Base-by-base conservation (phyloP, 1,140 invertebrate species). In the Lasioglossum baleicum region DNA sequence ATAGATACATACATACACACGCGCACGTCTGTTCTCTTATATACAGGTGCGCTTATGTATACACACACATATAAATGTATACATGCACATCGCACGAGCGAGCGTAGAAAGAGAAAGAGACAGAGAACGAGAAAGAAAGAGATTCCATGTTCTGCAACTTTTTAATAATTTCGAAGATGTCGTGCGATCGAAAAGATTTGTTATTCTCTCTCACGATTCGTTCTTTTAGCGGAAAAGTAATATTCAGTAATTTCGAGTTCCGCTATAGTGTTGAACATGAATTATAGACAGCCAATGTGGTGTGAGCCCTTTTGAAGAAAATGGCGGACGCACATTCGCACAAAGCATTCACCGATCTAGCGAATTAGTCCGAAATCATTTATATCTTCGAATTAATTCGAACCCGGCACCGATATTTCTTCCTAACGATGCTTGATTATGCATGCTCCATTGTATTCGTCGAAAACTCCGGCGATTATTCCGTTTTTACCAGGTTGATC, bases 301-400 rank as follows among this genome's bases (percentile, higher is more conserved):
- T 87, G 67, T 87, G 67, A 80, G 90, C 90, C 89, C 89, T 91
- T 91, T 83, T 83, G 83, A 89, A 91, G 90, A 91, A 91, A 91
- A 91, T 91, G 90, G 90, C 90, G 89, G 90, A 90, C 85, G 83
- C 80, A 87, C 83, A 88, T 84, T 84, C 80, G 81, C 82, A 88
- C 85, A 88, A 87, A 88, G 85, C 88, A 84, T 83, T 88, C 83
- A 80, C 69, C 68, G 74, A 82, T 84, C 80, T 67, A 44, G 86
- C 80, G 81, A 81, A 89, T 89, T 88, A 85, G 69, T 81, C 68
- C 17, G 69, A 86, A 84, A 89, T 81, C 68, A 70, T 64, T 73
- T 71, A 20, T 66, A 60, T 40, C 10, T 66, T 75, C 44, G 26
- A 26, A 53, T 5, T 60, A 7, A 44, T 68, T 44, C 8, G 15